Evolutionary conservation across 2,797 vertebrate genomes (phyloP).

Genomic region (Parauchenoglanis punctatus): DNA sequence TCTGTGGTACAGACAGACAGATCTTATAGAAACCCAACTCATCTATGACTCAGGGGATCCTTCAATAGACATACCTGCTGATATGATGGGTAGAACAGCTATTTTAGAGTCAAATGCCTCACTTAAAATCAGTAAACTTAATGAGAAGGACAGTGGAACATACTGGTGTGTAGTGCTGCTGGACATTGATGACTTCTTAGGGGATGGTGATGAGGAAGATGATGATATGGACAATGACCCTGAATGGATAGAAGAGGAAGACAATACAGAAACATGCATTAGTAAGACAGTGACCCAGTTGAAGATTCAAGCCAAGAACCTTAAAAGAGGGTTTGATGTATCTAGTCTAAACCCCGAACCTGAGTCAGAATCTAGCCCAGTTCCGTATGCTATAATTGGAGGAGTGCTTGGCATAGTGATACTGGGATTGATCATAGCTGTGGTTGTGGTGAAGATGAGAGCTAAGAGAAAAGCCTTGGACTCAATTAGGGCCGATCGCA

Average conservation of each 20-base stretch:
- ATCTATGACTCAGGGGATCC: slow-evolving; percentile 58
- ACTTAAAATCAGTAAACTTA: slow-evolving; percentile 59
- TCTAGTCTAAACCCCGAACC: neutral
- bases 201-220: slow-evolving; percentile 15
- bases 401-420: slow-evolving; percentile 55
- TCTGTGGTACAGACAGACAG: slow-evolving; percentile 66
- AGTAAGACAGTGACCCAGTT: slow-evolving; percentile 61
- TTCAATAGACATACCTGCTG: slow-evolving; percentile 43
- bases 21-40: slow-evolving; percentile 34
- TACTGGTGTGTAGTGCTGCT: slow-evolving; percentile 68
- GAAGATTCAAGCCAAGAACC: neutral
- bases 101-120: slow-evolving; percentile 41
- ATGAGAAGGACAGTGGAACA: slow-evolving; percentile 49
- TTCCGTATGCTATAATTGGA: slow-evolving; percentile 27
- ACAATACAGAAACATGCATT: slow-evolving; percentile 55
- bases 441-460: slow-evolving; percentile 47
- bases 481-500: neutral
- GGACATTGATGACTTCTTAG: neutral
- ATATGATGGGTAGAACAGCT: slow-evolving; percentile 58
- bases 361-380: neutral
- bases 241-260: neutral
- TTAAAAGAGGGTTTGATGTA: too few species aligned
- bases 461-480: slow-evolving; percentile 28
- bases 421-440: slow-evolving; percentile 34
- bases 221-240: accelerated